These are phyloP conservation scores for Plodia interpunctella DNA, from an alignment of 1,140 invertebrate species.

Conservation along the genomic window DNA sequence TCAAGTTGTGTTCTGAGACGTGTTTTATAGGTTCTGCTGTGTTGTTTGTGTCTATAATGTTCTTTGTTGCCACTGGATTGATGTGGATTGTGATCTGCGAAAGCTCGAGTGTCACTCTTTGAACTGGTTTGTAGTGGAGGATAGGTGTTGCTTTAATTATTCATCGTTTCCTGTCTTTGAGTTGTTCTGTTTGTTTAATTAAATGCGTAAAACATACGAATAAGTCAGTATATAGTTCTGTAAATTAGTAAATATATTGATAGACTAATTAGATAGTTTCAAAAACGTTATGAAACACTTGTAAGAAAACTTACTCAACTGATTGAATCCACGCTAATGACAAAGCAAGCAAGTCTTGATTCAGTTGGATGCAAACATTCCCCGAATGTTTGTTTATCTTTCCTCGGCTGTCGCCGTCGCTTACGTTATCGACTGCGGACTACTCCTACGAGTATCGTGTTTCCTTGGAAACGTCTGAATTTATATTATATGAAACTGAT, in stretches of 20 bases:
- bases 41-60: constrained; percentile 3
- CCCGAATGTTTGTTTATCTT: constrained; percentile 6
- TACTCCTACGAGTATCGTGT: background rate
- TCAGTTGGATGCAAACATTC: background rate
- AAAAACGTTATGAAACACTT: background rate
- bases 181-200: background rate
- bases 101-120: constrained; percentile 24
- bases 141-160: constrained; percentile 42
- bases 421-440: background rate
- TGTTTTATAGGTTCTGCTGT: background rate
- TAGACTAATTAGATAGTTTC: background rate
- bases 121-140: constrained; percentile 37
- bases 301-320: constrained; percentile 10
- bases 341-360: background rate
- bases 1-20: constrained; percentile 2
- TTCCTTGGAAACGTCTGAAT: background rate
- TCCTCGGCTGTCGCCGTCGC: constrained; percentile 1
- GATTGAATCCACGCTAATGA: background rate
- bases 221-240: background rate
- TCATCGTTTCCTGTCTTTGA: constrained; percentile 49
- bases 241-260: background rate
- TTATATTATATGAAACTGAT: background rate
- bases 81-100: constrained; percentile 22
- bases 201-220: background rate
- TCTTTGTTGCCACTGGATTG: background rate